A percentile compares a stretch with the other conserved stretches of the same genome.
These are phyloP conservation scores for Drosophila neocordata DNA, from an alignment of 1,140 invertebrate species.

Conservation along the genomic window DNA sequence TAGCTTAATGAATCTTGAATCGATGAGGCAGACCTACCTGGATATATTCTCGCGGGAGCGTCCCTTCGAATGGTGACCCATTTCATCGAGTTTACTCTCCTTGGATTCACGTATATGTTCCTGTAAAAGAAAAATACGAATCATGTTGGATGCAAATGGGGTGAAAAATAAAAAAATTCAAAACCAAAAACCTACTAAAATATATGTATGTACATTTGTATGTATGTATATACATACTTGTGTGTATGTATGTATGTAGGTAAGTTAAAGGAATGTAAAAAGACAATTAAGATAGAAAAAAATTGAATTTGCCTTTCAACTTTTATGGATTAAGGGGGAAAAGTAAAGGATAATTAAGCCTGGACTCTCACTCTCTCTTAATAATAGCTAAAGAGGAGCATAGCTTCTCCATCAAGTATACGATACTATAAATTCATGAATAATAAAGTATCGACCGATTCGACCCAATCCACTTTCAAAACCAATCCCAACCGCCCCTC, in stretches of 20 bases:
- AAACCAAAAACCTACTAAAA: too few relatives aligned
- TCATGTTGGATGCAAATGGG: constrained; percentile 27
- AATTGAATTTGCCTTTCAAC: too few relatives aligned
- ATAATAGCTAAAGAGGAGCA: too few relatives aligned
- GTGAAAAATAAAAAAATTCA: constrained; percentile 8
- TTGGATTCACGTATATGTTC: constrained; percentile 91
- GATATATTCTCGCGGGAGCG: constrained; percentile 81
- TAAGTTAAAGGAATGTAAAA: not conserved
- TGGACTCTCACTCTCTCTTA: too few relatives aligned
- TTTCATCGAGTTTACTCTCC: constrained; percentile 88
- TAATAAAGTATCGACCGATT: not conserved
- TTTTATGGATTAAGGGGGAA: too few relatives aligned
- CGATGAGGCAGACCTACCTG: constrained; percentile 56
- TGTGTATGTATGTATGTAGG: not conserved
- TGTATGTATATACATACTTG: not conserved
- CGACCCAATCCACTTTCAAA: too few relatives aligned
- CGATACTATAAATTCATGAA: too few relatives aligned
- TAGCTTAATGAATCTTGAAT: constrained; percentile 30
- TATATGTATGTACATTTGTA: not conserved
- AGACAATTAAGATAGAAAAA: not conserved
- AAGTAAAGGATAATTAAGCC: too few relatives aligned
- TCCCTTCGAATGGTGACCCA: constrained; percentile 84
- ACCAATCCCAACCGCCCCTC: not conserved
- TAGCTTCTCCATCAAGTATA: too few relatives aligned
- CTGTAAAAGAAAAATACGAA: constrained; percentile 83